Percentiles rank a stretch among this genome's conserved stretches.
Conservation (phyloP, 1,140 invertebrate species). For the Harlomillsia oculata region DNA sequence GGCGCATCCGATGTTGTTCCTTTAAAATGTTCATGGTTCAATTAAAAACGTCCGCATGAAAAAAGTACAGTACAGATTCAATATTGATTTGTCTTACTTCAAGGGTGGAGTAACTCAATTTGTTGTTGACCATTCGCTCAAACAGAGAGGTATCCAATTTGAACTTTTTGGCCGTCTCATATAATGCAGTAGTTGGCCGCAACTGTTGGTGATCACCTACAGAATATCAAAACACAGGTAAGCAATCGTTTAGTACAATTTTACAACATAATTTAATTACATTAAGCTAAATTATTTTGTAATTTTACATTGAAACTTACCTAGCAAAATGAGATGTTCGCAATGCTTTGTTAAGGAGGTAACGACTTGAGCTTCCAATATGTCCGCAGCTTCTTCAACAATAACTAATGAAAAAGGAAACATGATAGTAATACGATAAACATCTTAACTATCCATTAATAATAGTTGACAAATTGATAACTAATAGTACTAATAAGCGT, state of each 20-base stretch:
- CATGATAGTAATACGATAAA: background rate
- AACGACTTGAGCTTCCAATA: constrained; percentile 45
- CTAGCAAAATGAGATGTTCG: constrained; percentile 51
- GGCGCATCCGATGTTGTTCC: constrained; percentile 36
- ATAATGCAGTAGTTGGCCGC: constrained; percentile 39
- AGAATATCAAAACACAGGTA: too few relatives aligned
- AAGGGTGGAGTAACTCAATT: constrained; percentile 31
- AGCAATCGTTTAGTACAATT: too few relatives aligned
- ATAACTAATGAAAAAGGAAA: constrained; percentile 35
- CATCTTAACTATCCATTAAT: background rate
- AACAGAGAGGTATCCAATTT: constrained; percentile 42
- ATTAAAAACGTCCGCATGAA: background rate
- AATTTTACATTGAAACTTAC: too few relatives aligned
- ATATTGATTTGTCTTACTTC: too few relatives aligned
- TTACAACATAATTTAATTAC: too few relatives aligned
- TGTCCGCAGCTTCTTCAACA: constrained; percentile 50
- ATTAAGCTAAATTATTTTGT: too few relatives aligned
- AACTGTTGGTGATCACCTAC: constrained; percentile 45
- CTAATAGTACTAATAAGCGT: too few relatives aligned
- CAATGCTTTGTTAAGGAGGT: constrained; percentile 42
- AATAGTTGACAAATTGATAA: background rate
- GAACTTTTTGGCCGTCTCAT: constrained; percentile 39
- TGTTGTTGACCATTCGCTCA: constrained; percentile 42
- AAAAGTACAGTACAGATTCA: too few relatives aligned
- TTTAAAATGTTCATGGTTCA: background rate